Conservation (phyloP, 2,888 invertebrate genomes). For the Dasysyrphus tricinctus region DNA sequence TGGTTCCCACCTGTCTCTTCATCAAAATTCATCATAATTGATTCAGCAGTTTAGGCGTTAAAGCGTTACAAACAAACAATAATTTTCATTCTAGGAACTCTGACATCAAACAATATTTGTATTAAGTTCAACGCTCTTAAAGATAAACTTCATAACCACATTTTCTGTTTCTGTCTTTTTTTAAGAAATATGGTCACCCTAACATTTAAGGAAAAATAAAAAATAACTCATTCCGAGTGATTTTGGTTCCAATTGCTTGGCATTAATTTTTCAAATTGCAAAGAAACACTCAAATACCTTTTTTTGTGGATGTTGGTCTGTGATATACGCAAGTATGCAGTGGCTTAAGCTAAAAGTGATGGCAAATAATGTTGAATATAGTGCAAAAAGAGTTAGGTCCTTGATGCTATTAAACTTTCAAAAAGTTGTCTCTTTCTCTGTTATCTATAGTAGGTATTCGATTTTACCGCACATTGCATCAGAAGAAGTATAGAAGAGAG, state of each 20-base stretch:
- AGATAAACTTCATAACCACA: too few species aligned
- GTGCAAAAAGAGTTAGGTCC: conserved; percentile 41
- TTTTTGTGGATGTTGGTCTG: not conserved
- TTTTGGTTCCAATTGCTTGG: conserved; percentile 60
- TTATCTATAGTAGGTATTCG: conserved; percentile 49
- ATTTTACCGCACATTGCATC: conserved; percentile 59
- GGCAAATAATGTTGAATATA: conserved; percentile 39
- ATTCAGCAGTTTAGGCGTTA: too few species aligned
- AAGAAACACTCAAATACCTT: conserved; percentile 21
- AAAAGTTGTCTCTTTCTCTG: conserved; percentile 74
- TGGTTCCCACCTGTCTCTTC: too few species aligned
- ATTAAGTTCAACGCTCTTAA: too few species aligned
- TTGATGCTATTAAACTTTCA: conserved; percentile 72
- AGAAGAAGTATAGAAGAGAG: not conserved
- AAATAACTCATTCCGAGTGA: not conserved
- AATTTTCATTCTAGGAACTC: too few species aligned
- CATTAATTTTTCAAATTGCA: conserved; percentile 61
- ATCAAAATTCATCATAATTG: too few species aligned
- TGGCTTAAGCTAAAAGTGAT: conserved; percentile 41
- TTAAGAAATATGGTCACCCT: conserved; percentile 21
- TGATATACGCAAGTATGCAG: conserved; percentile 39
- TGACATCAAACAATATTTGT: too few species aligned
- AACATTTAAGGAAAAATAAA: not conserved
- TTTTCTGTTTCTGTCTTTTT: too few species aligned
- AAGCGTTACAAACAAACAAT: too few species aligned